phyloP scores from a whole-genome alignment of 2,888 invertebrate species.

The Drosophila ustulata region DNA sequence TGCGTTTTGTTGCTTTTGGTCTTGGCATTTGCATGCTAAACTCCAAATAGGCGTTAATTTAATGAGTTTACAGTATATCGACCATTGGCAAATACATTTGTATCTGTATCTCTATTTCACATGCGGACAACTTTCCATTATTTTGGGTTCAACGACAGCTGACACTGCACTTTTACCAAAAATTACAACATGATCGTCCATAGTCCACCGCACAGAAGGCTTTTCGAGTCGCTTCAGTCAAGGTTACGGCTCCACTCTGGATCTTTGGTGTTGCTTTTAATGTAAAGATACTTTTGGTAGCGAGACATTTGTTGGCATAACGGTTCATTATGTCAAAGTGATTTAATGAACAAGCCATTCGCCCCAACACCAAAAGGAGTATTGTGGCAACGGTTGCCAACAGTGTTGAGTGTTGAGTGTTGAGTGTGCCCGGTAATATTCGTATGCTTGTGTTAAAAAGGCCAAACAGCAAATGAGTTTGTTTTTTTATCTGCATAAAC shows the following conservation, averaged over 20 bases:
- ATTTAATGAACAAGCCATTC: constrained; percentile 59
- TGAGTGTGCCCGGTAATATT: constrained; percentile 28
- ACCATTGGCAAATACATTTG: constrained; percentile 3
- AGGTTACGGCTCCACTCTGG: constrained; percentile 60
- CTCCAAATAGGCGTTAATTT: constrained; percentile 29
- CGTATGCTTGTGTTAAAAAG: constrained; percentile 47
- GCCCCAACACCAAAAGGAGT: constrained; percentile 28
- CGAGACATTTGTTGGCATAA: constrained; percentile 58
- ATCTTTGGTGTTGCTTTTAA: constrained; percentile 14
- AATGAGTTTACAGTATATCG: constrained; percentile 31
- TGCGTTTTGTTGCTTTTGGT: constrained; percentile 17
- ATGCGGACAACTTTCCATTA: constrained; percentile 69
- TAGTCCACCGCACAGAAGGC: constrained; percentile 32
- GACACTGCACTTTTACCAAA: constrained; percentile 74
- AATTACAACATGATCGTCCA: constrained; percentile 63
- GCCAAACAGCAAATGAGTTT: constrained; percentile 46
- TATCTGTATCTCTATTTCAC: constrained; percentile 1
- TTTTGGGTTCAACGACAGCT: constrained; percentile 71
- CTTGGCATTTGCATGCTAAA: constrained; percentile 51
- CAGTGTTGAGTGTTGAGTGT: neutral
- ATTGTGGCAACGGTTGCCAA: constrained; percentile 38
- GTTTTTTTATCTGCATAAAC: constrained; percentile 11
- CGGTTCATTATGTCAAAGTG: constrained; percentile 78
- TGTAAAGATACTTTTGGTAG: constrained; percentile 24
- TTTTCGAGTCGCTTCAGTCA: constrained; percentile 52